Conservation (phyloP, 2,888 invertebrate species). For the Cheilosia urbana region DNA sequence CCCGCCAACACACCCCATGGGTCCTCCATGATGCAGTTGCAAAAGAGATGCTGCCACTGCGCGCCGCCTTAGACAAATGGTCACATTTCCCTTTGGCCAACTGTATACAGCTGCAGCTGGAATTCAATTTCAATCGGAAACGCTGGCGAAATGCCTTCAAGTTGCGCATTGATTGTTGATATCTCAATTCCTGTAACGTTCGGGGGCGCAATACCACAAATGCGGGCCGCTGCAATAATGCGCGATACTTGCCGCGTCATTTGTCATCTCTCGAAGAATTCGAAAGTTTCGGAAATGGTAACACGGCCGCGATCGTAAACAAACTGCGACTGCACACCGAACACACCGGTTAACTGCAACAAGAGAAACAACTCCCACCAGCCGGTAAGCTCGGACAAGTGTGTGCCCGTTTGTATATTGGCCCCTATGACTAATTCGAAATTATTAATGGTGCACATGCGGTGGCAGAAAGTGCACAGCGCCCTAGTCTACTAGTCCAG, state of each 20-base stretch:
- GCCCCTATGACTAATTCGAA: conserved; percentile 75
- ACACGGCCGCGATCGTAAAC: conserved; percentile 65
- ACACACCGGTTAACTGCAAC: conserved; percentile 47
- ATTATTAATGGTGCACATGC: conserved; percentile 75
- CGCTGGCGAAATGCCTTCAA: conserved; percentile 71
- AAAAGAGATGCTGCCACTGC: conserved; percentile 21
- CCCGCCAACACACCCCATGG: conserved; percentile 40
- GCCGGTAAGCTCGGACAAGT: conserved; percentile 70
- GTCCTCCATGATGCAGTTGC: background rate
- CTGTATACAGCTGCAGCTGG: conserved; percentile 61
- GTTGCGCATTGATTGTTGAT: conserved; percentile 72
- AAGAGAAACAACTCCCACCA: conserved; percentile 47
- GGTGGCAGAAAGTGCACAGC: conserved; percentile 64
- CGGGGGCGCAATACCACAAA: conserved; percentile 73
- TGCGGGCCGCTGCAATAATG: conserved; percentile 49
- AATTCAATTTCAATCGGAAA: conserved; percentile 75
- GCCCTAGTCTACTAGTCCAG: conserved; percentile 27
- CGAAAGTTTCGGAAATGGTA: conserved; percentile 75
- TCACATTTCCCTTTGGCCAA: conserved; percentile 56
- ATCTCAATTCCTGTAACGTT: conserved; percentile 69
- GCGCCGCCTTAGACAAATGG: conserved; percentile 44
- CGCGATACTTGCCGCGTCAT: conserved; percentile 31
- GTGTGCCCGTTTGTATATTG: conserved; percentile 63
- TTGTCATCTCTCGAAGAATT: conserved; percentile 74
- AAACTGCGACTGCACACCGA: conserved; percentile 43